A percentile compares a stretch with the other conserved stretches of the same genome.
Conservation (phyloP, 2,888 invertebrate genomes). For the Drosophila fulvimacula region DNA sequence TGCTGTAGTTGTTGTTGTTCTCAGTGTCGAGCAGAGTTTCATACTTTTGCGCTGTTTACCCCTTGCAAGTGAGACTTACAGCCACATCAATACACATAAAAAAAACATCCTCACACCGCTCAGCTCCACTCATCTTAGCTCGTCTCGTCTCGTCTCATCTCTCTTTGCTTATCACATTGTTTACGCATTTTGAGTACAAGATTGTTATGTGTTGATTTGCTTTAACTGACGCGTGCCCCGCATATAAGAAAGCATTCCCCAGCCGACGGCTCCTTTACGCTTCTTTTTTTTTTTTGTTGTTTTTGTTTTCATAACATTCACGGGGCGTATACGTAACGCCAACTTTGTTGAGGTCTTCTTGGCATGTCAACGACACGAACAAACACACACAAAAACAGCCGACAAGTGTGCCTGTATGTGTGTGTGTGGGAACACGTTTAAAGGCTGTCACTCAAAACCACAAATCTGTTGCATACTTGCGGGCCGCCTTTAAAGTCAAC, state of each 20-base stretch:
- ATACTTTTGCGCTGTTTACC: slow-evolving; percentile 50
- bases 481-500: slow-evolving; percentile 70
- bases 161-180: slow-evolving; percentile 75
- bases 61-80: slow-evolving; percentile 66
- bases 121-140: not conserved
- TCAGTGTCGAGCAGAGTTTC: slow-evolving; percentile 23
- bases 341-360: slow-evolving; percentile 62
- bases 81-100: slow-evolving; percentile 73
- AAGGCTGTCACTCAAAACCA: slow-evolving; percentile 46
- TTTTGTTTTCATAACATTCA: slow-evolving; percentile 56
- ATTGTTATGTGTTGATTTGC: slow-evolving; percentile 80
- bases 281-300: slow-evolving; percentile 8
- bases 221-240: slow-evolving; percentile 79
- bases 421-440: slow-evolving; percentile 35
- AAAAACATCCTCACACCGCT: slow-evolving; percentile 24
- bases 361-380: slow-evolving; percentile 64
- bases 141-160: slow-evolving; percentile 7
- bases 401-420: slow-evolving; percentile 8
- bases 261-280: slow-evolving; percentile 35
- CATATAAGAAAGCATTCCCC: slow-evolving; percentile 65
- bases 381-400: slow-evolving; percentile 21
- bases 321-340: slow-evolving; percentile 49
- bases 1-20: slow-evolving; percentile 9
- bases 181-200: slow-evolving; percentile 82
- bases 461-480: slow-evolving; percentile 78